These are phyloP conservation scores for Panagrolaimus sp. DNA, from an alignment of 1,140 invertebrate genomes.

Conservation along the genomic window DNA sequence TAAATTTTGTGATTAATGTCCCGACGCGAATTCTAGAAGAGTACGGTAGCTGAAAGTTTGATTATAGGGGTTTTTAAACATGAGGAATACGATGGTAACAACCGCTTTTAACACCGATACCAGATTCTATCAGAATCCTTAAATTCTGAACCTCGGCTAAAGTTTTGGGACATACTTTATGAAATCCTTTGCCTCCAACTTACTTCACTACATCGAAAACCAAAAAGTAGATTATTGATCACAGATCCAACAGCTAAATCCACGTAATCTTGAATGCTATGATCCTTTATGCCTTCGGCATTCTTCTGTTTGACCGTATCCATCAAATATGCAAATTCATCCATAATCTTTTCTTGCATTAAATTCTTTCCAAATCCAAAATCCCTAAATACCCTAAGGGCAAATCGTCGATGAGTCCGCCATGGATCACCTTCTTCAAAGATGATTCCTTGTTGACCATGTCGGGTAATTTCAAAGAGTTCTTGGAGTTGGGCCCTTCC, in stretches of 20 bases:
- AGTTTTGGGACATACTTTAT: too few relatives aligned
- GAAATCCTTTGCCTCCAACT: too few relatives aligned
- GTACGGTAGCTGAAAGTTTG: too few relatives aligned
- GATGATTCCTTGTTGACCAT: constrained; percentile 29
- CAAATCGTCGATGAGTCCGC: constrained; percentile 35
- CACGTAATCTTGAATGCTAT: not conserved
- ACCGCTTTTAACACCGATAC: too few relatives aligned
- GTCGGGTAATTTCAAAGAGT: not conserved
- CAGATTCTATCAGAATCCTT: too few relatives aligned
- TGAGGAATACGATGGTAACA: too few relatives aligned
- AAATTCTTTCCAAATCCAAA: constrained; percentile 46
- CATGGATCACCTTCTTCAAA: constrained; percentile 20
- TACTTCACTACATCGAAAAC: not conserved
- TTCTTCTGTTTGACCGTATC: too few relatives aligned
- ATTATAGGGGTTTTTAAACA: too few relatives aligned
- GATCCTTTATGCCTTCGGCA: too few relatives aligned
- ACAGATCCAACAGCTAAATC: constrained; percentile 13
- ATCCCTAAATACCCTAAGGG: constrained; percentile 36
- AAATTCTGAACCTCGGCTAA: too few relatives aligned
- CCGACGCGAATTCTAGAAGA: too few relatives aligned
- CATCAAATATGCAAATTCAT: not conserved
- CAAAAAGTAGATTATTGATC: constrained; percentile 18
- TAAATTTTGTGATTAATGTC: too few relatives aligned
- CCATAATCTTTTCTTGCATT: constrained; percentile 33
- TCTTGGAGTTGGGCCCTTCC: not conserved